A percentile compares a stretch with the other conserved stretches of the same genome.
These are phyloP conservation scores for Coendou prehensilis DNA, from an alignment of 2,797 vertebrate genomes.

Conservation along the genomic window DNA sequence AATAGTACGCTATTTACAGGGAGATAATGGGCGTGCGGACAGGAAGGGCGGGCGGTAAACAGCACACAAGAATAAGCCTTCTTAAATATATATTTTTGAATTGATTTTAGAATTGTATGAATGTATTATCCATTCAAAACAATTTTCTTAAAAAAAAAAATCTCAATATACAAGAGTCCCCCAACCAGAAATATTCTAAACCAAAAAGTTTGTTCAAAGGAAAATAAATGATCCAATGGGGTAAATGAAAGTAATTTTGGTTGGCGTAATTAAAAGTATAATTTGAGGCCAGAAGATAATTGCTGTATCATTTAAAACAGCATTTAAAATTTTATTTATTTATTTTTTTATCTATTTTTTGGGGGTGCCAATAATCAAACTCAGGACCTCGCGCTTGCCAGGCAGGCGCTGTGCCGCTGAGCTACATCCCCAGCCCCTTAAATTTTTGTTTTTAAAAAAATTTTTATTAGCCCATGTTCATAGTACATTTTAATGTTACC, in stretches of 20 bases:
- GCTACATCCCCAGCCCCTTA: too few species aligned
- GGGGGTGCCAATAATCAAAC: too few species aligned
- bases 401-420: too few species aligned
- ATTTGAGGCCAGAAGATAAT: constrained; percentile 45
- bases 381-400: too few species aligned
- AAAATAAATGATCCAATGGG: constrained; percentile 20
- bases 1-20: background rate
- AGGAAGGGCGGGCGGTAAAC: background rate
- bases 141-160: background rate
- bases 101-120: constrained; percentile 36
- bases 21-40: background rate
- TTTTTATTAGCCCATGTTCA: background rate
- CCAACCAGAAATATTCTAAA: constrained; percentile 42
- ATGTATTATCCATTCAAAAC: constrained; percentile 30
- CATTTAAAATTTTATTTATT: constrained; percentile 30
- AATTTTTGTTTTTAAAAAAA: background rate
- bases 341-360: too few species aligned
- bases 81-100: background rate
- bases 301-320: constrained; percentile 44
- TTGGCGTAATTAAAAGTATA: constrained; percentile 49
- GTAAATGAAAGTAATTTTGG: constrained; percentile 42
- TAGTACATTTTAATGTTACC: constrained; percentile 88
- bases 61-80: background rate
- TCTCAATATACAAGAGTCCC: background rate
- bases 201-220: constrained; percentile 14